Evolutionary conservation across 2,888 invertebrate genomes (phyloP).

Genomic region (Lepidonotus clava): DNA sequence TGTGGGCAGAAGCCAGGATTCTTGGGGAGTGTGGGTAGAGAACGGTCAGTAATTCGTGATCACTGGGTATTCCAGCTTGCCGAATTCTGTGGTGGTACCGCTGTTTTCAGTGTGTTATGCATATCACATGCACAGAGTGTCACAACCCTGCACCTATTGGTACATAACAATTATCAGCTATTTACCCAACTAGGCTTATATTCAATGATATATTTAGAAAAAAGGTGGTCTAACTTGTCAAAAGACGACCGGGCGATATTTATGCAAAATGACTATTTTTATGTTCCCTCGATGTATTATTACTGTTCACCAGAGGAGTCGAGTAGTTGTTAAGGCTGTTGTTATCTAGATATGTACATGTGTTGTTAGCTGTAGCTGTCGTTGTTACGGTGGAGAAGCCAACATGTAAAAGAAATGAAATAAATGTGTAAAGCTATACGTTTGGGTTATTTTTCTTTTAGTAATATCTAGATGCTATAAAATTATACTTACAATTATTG

Average conservation of each 20-base stretch:
- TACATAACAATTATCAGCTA: not conserved
- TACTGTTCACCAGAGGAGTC: not conserved
- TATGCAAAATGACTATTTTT: conserved; percentile 12
- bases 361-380: not conserved
- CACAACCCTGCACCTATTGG: not conserved
- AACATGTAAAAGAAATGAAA: not conserved
- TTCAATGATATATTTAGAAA: too few species aligned
- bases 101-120: not conserved
- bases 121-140: conserved; percentile 3
- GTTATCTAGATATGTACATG: not conserved
- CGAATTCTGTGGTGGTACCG: not conserved
- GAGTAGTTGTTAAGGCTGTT: not conserved
- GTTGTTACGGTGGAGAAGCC: not conserved
- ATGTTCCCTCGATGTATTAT: not conserved
- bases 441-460: too few species aligned
- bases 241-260: not conserved
- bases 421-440: not conserved
- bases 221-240: not conserved
- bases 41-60: too few species aligned
- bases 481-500: too few species aligned
- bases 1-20: too few species aligned
- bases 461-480: too few species aligned
- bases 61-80: too few species aligned
- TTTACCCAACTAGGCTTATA: not conserved
- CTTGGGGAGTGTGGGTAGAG: too few species aligned